These are phyloP conservation scores for Cyrtorhinus lividipennis DNA, from an alignment of 1,140 invertebrate species.

Conservation along the genomic window DNA sequence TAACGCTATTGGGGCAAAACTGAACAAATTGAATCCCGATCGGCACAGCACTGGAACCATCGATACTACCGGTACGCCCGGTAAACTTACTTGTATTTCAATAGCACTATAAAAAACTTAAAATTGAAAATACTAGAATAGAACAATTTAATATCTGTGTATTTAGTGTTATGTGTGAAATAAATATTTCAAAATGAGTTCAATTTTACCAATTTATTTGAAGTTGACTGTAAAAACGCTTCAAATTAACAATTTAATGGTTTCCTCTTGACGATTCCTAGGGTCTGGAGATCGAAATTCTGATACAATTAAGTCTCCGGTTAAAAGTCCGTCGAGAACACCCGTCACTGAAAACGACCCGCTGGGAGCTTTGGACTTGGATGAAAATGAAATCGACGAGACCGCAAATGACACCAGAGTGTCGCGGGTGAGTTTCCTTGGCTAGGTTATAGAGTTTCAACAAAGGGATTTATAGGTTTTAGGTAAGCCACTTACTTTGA, in stretches of 20 bases:
- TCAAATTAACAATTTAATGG: no score
- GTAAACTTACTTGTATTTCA: no score
- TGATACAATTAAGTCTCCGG: constrained; percentile 28
- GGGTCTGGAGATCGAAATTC: neutral
- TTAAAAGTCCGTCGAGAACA: constrained; percentile 47
- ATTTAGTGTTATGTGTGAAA: no score
- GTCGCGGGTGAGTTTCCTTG: neutral
- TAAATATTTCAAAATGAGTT: no score
- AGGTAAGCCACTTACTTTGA: no score
- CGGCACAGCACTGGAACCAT: constrained; percentile 6
- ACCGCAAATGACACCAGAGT: constrained; percentile 13
- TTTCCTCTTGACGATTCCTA: no score
- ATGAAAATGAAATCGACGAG: constrained; percentile 30
- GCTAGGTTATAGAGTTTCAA: neutral
- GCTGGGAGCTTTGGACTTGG: constrained; percentile 52
- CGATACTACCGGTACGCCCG: neutral
- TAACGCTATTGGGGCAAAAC: constrained; percentile 5
- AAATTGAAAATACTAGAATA: no score
- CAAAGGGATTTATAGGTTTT: no score
- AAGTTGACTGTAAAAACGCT: no score
- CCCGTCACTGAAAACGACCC: constrained; percentile 83
- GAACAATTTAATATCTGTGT: no score
- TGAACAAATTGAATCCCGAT: constrained; percentile 7
- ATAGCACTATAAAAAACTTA: no score
- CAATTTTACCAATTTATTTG: no score